phyloP scores from a whole-genome alignment of 2,797 vertebrate species.

The Pelobates cultripes region DNA sequence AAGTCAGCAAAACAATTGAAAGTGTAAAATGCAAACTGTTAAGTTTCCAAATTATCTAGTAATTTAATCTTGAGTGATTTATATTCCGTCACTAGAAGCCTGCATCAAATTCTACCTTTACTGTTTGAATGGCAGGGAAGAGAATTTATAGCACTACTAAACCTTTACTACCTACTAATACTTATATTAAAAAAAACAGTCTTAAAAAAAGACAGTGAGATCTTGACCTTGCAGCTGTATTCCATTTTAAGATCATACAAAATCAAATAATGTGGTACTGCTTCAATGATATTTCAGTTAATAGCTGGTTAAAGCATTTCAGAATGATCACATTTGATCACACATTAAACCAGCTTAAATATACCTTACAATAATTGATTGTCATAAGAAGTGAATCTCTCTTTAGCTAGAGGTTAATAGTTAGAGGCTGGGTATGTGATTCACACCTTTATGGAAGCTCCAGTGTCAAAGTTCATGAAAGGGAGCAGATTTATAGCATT shows the following conservation, averaged over 20 bases:
- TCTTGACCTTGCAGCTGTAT: conserved; percentile 65
- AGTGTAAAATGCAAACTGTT: conserved; percentile 77
- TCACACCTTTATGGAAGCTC: not conserved
- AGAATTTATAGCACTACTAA: conserved; percentile 71
- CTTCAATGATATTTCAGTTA: not conserved
- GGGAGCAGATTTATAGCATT: too few species aligned
- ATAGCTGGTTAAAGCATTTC: not conserved
- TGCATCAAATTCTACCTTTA: conserved; percentile 63
- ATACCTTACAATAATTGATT: not conserved
- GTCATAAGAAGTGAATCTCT: not conserved
- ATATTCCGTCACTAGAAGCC: conserved; percentile 69
- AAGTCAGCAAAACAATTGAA: conserved; percentile 81
- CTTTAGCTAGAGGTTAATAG: not conserved
- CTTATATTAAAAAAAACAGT: conserved; percentile 63
- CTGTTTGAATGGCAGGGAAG: conserved; percentile 71
- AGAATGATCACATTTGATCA: not conserved
- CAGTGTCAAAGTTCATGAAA: too few species aligned
- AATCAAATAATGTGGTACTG: conserved; percentile 18
- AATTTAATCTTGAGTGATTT: conserved; percentile 79
- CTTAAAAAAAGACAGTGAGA: conserved; percentile 30
- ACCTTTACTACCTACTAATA: conserved; percentile 65
- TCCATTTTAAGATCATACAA: conserved; percentile 61
- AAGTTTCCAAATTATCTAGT: conserved; percentile 81
- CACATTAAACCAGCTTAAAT: not conserved
- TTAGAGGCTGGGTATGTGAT: not conserved